Conservation (phyloP, 2,113 vertebrate genomes). For the Sturnus vulgaris region DNA sequence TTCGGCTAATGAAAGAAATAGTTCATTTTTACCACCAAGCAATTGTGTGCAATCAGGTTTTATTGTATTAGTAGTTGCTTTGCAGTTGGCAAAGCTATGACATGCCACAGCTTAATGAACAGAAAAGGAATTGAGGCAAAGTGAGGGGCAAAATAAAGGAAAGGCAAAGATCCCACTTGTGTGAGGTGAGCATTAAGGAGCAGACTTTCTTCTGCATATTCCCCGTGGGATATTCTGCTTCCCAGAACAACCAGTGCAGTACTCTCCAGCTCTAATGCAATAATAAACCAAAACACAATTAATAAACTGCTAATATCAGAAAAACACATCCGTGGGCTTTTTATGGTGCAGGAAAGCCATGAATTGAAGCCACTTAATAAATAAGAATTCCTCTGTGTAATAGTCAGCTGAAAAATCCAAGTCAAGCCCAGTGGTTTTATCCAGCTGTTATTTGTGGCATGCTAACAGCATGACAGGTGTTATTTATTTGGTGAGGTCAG, state of each 20-base stretch:
- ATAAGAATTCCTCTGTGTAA: neutral
- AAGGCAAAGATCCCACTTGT: neutral
- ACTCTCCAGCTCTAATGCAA: neutral
- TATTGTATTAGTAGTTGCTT: neutral
- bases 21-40: neutral
- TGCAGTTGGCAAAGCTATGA: neutral
- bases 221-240: neutral
- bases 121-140: neutral
- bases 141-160: neutral
- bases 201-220: neutral
- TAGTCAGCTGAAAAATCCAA: conserved; percentile 16
- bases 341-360: neutral
- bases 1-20: conserved; percentile 35
- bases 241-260: neutral
- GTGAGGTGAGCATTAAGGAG: neutral
- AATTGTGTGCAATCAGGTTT: neutral
- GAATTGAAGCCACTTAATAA: neutral
- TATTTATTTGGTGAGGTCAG: neutral
- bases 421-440: neutral
- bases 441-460: neutral
- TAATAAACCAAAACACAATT: neutral
- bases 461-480: neutral
- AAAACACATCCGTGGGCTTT: neutral
- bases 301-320: neutral
- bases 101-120: neutral